phyloP scores from a whole-genome alignment of 2,888 invertebrate genomes.

The Epistrophe eligans region DNA sequence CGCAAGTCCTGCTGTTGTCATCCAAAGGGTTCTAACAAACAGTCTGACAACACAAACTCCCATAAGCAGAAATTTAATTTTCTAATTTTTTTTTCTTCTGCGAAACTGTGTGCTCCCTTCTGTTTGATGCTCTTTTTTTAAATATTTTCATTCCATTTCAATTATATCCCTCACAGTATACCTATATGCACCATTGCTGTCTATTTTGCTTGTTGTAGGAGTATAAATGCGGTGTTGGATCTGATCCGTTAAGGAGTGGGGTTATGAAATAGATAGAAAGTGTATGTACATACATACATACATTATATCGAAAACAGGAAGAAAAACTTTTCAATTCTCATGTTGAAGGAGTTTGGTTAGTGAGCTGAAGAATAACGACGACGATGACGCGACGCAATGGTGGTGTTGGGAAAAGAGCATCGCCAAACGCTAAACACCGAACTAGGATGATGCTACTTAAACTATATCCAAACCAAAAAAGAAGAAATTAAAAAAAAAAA shows the following conservation, averaged over 20 bases:
- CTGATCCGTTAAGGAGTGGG: slow-evolving; percentile 4
- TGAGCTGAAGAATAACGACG: not conserved
- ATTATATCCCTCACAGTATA: slow-evolving; percentile 33
- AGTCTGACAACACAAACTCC: slow-evolving; percentile 40
- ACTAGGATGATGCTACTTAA: slow-evolving; percentile 40
- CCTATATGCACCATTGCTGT: not conserved
- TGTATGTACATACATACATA: not conserved
- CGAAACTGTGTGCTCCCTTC: not conserved
- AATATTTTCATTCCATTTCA: slow-evolving; percentile 56
- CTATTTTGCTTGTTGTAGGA: slow-evolving; percentile 12
- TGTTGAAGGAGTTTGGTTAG: slow-evolving; percentile 36
- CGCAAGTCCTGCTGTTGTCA: slow-evolving; percentile 33
- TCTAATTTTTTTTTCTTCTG: slow-evolving; percentile 7
- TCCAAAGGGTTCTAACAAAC: slow-evolving; percentile 21
- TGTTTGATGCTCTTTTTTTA: slow-evolving; percentile 42
- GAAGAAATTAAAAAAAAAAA: not conserved
- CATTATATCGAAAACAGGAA: slow-evolving; percentile 28
- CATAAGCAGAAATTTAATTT: slow-evolving; percentile 37
- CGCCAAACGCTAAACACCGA: slow-evolving; percentile 32
- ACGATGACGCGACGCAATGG: slow-evolving; percentile 17
- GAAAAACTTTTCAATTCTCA: slow-evolving; percentile 39
- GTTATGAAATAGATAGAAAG: slow-evolving; percentile 21
- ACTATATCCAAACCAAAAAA: slow-evolving; percentile 19
- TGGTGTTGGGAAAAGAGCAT: slow-evolving; percentile 49
- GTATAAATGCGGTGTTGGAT: slow-evolving; percentile 1